phyloP scores from a whole-genome alignment of 1,140 invertebrate genomes.

The Maconellicoccus hirsutus region DNA sequence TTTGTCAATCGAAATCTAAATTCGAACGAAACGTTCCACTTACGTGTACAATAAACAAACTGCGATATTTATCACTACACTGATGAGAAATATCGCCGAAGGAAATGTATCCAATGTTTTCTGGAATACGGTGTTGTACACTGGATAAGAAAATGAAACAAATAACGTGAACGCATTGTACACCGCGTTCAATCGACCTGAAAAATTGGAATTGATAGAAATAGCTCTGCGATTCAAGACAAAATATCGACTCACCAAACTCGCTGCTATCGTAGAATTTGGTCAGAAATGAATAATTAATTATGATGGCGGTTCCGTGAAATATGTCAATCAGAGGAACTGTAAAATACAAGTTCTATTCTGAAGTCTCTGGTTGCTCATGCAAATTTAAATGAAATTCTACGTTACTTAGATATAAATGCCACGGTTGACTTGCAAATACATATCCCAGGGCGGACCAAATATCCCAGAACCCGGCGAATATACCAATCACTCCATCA shows the following conservation, averaged over 20 bases:
- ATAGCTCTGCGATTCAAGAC: too few species aligned
- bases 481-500: constrained; percentile 20
- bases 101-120: background rate
- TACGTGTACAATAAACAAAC: background rate
- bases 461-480: constrained; percentile 18
- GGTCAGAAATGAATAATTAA: constrained; percentile 25
- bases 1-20: too few species aligned
- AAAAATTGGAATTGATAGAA: too few species aligned
- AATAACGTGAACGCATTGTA: background rate
- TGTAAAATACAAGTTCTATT: too few species aligned
- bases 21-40: too few species aligned
- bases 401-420: background rate
- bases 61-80: background rate
- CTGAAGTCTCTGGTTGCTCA: too few species aligned
- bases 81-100: background rate
- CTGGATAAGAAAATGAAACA: background rate
- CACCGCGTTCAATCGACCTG: background rate
- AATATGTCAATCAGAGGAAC: constrained; percentile 26
- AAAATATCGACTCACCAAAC: constrained; percentile 25
- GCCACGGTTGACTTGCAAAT: constrained; percentile 12
- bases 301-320: constrained; percentile 24
- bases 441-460: constrained; percentile 11
- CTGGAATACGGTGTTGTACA: background rate
- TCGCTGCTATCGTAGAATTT: constrained; percentile 25
- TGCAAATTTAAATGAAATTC: too few species aligned